Conservation (phyloP, 2,797 vertebrate genomes). For the Galaxias olidus region DNA sequence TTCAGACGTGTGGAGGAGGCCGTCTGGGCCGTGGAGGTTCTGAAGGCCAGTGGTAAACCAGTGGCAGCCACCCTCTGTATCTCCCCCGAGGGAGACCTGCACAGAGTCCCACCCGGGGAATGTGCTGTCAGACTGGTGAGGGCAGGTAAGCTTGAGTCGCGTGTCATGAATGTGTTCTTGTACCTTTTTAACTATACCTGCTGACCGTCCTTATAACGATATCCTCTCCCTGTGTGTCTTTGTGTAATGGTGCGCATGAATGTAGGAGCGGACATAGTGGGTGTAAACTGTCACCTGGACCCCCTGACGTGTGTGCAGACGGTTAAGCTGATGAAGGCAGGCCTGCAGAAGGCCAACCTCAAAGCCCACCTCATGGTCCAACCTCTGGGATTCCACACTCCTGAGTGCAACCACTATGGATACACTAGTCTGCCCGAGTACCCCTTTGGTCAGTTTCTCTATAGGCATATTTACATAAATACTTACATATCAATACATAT, state of each 20-base stretch:
- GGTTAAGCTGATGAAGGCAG: slow-evolving; percentile 82
- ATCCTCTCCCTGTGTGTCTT: no score
- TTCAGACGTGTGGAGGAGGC: slow-evolving; percentile 98
- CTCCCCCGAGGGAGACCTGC: slow-evolving; percentile 91
- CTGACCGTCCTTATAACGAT: no score
- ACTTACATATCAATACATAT: background rate
- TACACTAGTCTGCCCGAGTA: slow-evolving; percentile 76
- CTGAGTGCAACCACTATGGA: slow-evolving; percentile 25
- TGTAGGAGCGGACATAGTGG: slow-evolving; percentile 77
- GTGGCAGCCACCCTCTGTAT: slow-evolving; percentile 91
- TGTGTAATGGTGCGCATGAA: no score
- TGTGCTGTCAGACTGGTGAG: slow-evolving; percentile 90
- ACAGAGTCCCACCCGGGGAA: slow-evolving; percentile 83
- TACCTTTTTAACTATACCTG: no score
- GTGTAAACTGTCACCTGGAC: slow-evolving; percentile 97
- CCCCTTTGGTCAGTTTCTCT: slow-evolving; percentile 79
- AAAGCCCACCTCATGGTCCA: slow-evolving; percentile 92
- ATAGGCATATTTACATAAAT: background rate
- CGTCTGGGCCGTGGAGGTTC: slow-evolving; percentile 90
- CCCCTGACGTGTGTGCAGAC: slow-evolving; percentile 83
- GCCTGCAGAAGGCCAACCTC: slow-evolving; percentile 83
- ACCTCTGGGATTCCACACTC: slow-evolving; percentile 85
- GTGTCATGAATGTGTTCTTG: background rate
- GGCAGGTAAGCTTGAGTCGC: slow-evolving; percentile 76
- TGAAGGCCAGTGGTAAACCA: slow-evolving; percentile 89